These are phyloP conservation scores for Sebastes trivittatus DNA, from an alignment of 2,797 vertebrate species.

Conservation along the genomic window DNA sequence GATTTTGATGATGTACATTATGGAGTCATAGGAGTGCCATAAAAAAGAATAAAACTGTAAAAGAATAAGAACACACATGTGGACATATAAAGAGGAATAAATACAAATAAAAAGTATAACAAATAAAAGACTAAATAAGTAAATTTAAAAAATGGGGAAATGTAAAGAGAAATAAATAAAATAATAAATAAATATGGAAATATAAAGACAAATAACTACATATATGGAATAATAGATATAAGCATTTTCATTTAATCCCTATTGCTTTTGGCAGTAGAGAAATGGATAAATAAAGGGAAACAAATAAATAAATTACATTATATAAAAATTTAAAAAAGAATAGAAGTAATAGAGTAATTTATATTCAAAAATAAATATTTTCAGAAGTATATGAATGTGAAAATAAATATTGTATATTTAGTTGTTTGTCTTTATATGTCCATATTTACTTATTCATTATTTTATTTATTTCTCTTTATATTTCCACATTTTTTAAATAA, in stretches of 20 bases:
- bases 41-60: too few relatives aligned
- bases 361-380: neutral
- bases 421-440: neutral
- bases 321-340: neutral
- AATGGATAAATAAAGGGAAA: neutral
- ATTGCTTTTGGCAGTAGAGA: too few relatives aligned
- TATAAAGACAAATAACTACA: neutral
- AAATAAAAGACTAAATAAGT: neutral
- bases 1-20: neutral
- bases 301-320: neutral
- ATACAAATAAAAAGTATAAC: fast-evolving
- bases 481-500: neutral
- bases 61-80: too few relatives aligned
- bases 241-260: neutral
- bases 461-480: neutral
- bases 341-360: neutral
- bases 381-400: neutral
- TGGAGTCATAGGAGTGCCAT: neutral
- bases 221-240: neutral
- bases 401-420: neutral
- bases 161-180: neutral
- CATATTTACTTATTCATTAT: neutral
- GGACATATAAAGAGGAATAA: too few relatives aligned
- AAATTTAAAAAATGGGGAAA: neutral
- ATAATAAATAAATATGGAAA: neutral